Evolutionary conservation across 2,888 invertebrate genomes (phyloP).

Genomic region (Hemithea aestivaria): DNA sequence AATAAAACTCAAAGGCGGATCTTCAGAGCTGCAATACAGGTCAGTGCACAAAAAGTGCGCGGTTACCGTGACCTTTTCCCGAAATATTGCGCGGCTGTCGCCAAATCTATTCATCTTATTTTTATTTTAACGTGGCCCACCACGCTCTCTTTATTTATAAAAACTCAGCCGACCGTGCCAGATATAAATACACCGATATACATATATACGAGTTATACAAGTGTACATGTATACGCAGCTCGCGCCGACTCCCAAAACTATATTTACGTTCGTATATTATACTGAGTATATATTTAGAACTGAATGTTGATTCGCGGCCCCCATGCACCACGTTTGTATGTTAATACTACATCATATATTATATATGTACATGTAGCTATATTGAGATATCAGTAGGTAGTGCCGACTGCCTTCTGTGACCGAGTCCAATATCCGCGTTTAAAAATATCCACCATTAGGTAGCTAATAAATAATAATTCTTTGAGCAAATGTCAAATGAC

Average conservation of each 20-base stretch:
- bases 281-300: conserved; percentile 53
- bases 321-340: conserved; percentile 15
- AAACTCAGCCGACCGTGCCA: conserved; percentile 43
- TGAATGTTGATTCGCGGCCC: conserved; percentile 50
- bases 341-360: conserved; percentile 9
- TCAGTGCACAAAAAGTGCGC: conserved; percentile 26
- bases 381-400: conserved; percentile 6
- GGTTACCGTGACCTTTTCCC: conserved; percentile 67
- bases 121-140: conserved; percentile 39
- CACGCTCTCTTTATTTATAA: conserved; percentile 48
- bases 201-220: conserved; percentile 8
- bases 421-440: conserved; percentile 16
- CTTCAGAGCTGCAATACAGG: conserved; percentile 12
- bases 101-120: conserved; percentile 46
- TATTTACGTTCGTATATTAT: conserved; percentile 52
- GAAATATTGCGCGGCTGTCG: conserved; percentile 45
- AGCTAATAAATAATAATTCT: conserved; percentile 1
- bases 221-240: conserved; percentile 20
- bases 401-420: not conserved
- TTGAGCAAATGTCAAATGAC: conserved; percentile 2
- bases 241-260: conserved; percentile 45
- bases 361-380: conserved; percentile 4
- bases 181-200: conserved; percentile 37
- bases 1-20: not conserved
- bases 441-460: conserved; percentile 6